Percentiles rank a stretch among this genome's conserved stretches.
Evolutionary conservation across 2,113 vertebrate genomes (phyloP).

Genomic region (Campylomormyrus numenius): DNA sequence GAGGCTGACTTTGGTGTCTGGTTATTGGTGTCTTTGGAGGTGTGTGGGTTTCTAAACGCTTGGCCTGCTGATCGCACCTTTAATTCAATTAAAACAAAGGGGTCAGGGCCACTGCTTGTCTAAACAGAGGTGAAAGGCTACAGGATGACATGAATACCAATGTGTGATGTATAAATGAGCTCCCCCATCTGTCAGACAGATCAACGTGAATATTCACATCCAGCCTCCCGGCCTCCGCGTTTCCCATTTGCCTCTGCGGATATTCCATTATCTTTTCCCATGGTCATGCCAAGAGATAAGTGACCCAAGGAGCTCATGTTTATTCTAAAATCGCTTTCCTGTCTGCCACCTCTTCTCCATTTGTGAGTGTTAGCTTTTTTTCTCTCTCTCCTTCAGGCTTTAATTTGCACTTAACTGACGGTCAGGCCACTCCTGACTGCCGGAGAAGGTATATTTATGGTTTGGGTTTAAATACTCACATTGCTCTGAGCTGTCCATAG

Average conservation of each 20-base stretch:
- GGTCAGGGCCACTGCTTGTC: slow-evolving; percentile 60
- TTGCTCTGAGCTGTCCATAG: background rate
- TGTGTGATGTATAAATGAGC: slow-evolving; percentile 13
- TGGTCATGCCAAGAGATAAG: slow-evolving; percentile 42
- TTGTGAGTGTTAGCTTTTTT: background rate
- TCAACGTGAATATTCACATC: slow-evolving; percentile 64
- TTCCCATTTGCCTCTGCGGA: slow-evolving; percentile 62
- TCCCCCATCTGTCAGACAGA: slow-evolving; percentile 64
- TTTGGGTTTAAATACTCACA: background rate
- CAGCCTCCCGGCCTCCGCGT: slow-evolving; percentile 55
- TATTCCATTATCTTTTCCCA: slow-evolving; percentile 57
- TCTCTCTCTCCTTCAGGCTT: background rate
- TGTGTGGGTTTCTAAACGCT: slow-evolving; percentile 59
- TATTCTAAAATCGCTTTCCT: slow-evolving; percentile 23
- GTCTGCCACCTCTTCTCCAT: background rate
- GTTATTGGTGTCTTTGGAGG: slow-evolving; percentile 17
- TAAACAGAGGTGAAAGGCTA: slow-evolving; percentile 32
- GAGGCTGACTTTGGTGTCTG: background rate
- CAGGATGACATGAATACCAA: background rate
- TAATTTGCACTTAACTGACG: slow-evolving; percentile 2
- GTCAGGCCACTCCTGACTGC: background rate
- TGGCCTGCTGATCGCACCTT: slow-evolving; percentile 56
- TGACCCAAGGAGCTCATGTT: slow-evolving; percentile 29
- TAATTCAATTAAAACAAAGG: slow-evolving; percentile 69
- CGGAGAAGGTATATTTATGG: background rate